A percentile compares a stretch with the other conserved stretches of the same genome.
phyloP scores from a whole-genome alignment of 2,113 vertebrate genomes.

The Syngnathus floridae region DNA sequence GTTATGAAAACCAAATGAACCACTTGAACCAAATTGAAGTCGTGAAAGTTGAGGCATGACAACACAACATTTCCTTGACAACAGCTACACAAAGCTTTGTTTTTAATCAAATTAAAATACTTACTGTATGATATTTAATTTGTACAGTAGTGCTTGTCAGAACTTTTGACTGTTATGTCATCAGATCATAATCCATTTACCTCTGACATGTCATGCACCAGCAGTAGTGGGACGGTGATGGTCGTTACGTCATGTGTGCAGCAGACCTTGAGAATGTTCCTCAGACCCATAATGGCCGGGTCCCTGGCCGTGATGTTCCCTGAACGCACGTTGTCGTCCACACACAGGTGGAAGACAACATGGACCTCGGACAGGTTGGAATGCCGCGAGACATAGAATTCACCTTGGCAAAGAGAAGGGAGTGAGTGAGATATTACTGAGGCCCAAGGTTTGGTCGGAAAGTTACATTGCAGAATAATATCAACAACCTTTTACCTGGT shows the following conservation, averaged over 20 bases:
- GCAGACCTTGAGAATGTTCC: slow-evolving; percentile 97
- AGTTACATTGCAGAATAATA: not conserved
- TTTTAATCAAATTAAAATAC: slow-evolving; percentile 4
- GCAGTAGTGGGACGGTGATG: slow-evolving; percentile 86
- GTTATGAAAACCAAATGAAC: not conserved
- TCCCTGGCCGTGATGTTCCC: slow-evolving; percentile 90
- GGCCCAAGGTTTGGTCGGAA: not conserved
- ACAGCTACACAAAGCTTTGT: slow-evolving; percentile 10
- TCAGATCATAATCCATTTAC: slow-evolving; percentile 61
- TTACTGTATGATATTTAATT: slow-evolving; percentile 2
- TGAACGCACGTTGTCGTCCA: slow-evolving; percentile 90
- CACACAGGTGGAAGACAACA: slow-evolving; percentile 90
- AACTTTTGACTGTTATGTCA: not conserved
- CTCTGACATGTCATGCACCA: slow-evolving; percentile 97
- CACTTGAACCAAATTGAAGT: not conserved
- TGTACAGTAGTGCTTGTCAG: not conserved
- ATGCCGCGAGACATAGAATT: slow-evolving; percentile 93
- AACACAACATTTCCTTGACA: not conserved
- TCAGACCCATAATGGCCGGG: slow-evolving; percentile 94
- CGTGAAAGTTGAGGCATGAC: not conserved
- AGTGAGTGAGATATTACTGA: no score
- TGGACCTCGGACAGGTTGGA: slow-evolving; percentile 97
- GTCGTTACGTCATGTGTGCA: slow-evolving; percentile 95
- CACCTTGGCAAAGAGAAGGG: slow-evolving; percentile 68
- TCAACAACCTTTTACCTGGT: slow-evolving; percentile 71